Base-by-base conservation (phyloP, 2,113 vertebrate genomes). In the Amblyopsis rosae region DNA sequence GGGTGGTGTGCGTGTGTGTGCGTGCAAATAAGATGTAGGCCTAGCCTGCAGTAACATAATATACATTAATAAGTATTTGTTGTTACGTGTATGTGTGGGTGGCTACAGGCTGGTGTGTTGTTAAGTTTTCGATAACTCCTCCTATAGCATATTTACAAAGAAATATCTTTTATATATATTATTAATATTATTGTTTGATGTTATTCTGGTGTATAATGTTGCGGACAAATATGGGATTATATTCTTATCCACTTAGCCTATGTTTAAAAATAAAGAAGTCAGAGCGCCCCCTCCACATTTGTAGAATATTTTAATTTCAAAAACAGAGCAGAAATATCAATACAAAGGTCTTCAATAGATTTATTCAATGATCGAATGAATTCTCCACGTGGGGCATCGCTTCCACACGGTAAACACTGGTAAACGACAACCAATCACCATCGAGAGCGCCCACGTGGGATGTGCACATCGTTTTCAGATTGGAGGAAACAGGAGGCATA, bases 381-480 rank as follows among this genome's bases (percentile, higher is more conserved):
- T 87, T 86, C 90, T 94, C 93, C 93, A 94, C 93, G 93, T 93
- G 93, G 93, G 93, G 90, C 86, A 92, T 87, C 81, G 84, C 86
- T 82, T 81, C 81, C 75, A 77, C 86, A 88, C 88, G 70, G 89
- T 92, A 91, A 92, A 91, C 90, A 83, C 74, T 81, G 83, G 70
- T 62, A 13, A 35, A 59, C 63, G 41, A 0, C 0, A 80, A 65
- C 93, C 93, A 93, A 94, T 94, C 70, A 35, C 54, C 1, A 1
- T 1, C 0, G 54, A 59, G 77, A 6, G 10, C 0, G 3, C 92
- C 92, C 93, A 94, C 93, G 93, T 93, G 92, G 93, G 92, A 53
- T 0, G 11, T 0, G 19, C 73, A 68, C 74, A 69, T 83, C 80
- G 78, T 12, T 65, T n/a, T 64, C 54, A 83, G 86, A 94, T 94